Conservation (phyloP, 2,113 vertebrate species). For the Cygnus buccinator region DNA sequence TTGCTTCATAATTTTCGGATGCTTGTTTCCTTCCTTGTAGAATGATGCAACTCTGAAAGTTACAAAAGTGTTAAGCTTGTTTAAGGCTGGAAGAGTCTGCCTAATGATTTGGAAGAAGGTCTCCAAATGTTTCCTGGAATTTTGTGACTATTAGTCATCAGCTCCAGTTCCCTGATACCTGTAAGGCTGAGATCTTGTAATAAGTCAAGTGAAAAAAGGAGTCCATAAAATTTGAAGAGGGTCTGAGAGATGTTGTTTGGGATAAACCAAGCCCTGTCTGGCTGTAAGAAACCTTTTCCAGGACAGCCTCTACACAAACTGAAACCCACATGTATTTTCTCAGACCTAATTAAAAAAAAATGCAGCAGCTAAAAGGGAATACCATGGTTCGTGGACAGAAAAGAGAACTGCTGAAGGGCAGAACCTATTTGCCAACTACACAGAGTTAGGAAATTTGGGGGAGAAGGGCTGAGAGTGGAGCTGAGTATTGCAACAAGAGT, state of each 20-base stretch:
- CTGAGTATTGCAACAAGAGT: neutral
- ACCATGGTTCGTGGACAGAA: neutral
- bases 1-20: neutral
- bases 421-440: neutral
- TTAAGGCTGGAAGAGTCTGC: neutral
- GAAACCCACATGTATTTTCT: neutral
- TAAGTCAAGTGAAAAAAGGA: neutral
- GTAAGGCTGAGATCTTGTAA: neutral
- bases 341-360: neutral
- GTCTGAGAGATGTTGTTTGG: neutral
- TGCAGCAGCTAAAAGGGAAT: neutral
- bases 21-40: neutral
- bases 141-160: neutral
- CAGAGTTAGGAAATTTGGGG: neutral
- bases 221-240: neutral
- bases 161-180: neutral
- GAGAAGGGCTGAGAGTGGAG: neutral
- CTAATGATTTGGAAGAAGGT: neutral
- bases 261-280: neutral
- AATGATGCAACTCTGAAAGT: conserved; percentile 4
- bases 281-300: neutral
- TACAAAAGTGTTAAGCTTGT: neutral
- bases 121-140: neutral
- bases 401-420: neutral
- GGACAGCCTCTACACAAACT: neutral